phyloP scores from a whole-genome alignment of 2,113 vertebrate species.

The Macrotus californicus region DNA sequence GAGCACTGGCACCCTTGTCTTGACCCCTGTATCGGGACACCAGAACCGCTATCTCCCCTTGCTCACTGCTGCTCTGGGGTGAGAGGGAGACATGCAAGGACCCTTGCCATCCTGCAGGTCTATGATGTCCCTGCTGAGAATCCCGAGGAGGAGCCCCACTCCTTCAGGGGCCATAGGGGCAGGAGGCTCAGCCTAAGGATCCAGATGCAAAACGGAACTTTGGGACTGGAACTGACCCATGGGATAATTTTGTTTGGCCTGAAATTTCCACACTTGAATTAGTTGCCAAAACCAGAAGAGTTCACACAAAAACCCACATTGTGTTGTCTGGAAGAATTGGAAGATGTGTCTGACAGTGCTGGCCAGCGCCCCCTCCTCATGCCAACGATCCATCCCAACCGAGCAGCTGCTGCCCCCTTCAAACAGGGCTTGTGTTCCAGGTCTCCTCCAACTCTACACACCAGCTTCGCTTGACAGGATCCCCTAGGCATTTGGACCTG shows the following conservation, averaged over 20 bases:
- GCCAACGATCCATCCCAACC: accelerated
- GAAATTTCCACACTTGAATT: background rate
- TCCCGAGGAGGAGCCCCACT: background rate
- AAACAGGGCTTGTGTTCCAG: background rate
- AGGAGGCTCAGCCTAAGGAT: background rate
- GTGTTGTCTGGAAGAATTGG: background rate
- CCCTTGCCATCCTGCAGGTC: background rate
- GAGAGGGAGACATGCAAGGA: too few relatives aligned
- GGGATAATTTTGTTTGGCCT: background rate
- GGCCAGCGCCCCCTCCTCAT: background rate
- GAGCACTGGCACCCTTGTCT: background rate
- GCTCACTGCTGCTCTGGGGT: background rate
- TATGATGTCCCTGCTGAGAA: background rate
- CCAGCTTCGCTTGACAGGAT: background rate
- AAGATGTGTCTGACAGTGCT: too few relatives aligned
- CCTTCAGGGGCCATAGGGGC: background rate
- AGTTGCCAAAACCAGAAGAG: background rate
- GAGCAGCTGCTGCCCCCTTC: accelerated
- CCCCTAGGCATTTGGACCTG: background rate
- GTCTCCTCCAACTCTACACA: background rate
- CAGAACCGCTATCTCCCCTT: background rate
- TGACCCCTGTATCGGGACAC: background rate
- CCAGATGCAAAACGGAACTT: background rate
- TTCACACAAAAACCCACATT: background rate
- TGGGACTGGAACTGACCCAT: background rate